Conservation (phyloP, 1,140 invertebrate genomes). For the Drosophila asahinai region DNA sequence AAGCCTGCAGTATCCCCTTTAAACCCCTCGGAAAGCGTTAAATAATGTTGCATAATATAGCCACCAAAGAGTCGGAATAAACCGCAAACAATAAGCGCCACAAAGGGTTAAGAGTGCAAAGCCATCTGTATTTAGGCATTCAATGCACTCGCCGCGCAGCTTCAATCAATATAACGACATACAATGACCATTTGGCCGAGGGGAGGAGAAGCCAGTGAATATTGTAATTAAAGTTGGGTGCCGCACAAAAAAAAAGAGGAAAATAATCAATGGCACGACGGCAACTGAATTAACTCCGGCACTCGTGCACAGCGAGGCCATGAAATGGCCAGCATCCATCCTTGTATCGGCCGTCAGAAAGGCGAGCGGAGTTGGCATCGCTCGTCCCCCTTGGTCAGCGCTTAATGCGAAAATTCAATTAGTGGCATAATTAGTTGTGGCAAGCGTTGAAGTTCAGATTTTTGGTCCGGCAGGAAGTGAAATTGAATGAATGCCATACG, state of each 20-base stretch:
- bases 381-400: slow-evolving; percentile 42
- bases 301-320: slow-evolving; percentile 33
- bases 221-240: slow-evolving; percentile 60
- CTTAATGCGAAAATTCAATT: slow-evolving; percentile 84
- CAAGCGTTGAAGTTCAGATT: slow-evolving; percentile 82
- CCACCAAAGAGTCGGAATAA: background rate
- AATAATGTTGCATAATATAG: background rate
- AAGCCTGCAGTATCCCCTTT: background rate
- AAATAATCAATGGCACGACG: slow-evolving; percentile 73
- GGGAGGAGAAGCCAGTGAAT: slow-evolving; percentile 24
- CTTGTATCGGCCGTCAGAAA: slow-evolving; percentile 34
- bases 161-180: slow-evolving; percentile 22
- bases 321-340: slow-evolving; percentile 44
- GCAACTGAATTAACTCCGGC: slow-evolving; percentile 69
- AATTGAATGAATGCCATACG: slow-evolving; percentile 61
- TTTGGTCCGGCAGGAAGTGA: slow-evolving; percentile 54
- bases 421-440: slow-evolving; percentile 83
- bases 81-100: background rate
- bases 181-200: slow-evolving; percentile 23
- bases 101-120: slow-evolving; percentile 17
- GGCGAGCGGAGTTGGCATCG: slow-evolving; percentile 8
- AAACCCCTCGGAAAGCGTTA: too few relatives aligned
- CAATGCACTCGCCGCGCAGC: slow-evolving; percentile 9
- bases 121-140: slow-evolving; percentile 20
- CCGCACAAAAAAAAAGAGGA: slow-evolving; percentile 26